Base-by-base conservation (phyloP, 2,797 vertebrate species). In the Gallirallus australis region DNA sequence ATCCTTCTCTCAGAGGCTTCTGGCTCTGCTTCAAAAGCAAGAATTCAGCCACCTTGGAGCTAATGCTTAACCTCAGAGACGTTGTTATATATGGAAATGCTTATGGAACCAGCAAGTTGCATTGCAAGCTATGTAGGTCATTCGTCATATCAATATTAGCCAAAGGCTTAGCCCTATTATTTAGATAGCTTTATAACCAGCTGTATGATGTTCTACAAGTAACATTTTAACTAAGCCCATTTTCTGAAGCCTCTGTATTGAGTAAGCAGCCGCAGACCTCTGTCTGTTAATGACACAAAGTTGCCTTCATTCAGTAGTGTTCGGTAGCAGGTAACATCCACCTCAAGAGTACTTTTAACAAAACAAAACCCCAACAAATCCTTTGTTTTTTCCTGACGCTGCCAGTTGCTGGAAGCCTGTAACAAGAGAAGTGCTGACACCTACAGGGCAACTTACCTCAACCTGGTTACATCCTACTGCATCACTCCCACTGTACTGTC, bases 351-450 rank as follows among this genome's bases (percentile, higher is more conserved):
- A 79, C 6, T 59, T 75, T 7, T 15, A 65, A 72, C n/a, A 0
- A 61, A 69, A 37, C 37, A 47, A 75, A 50, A 25, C 2, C 9
- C 15, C 16, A 19, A 11, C 6, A 53, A 73, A 54, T 30, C 16
- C 28, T 15, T 11, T 15, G 4, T 11, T 54, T 80, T 76, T 60
- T 13, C 30, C 78, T 48, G 31, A 40, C 24, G 9, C 25, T 61
- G 63, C 7, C 40, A 42, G n/a, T 28, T 31, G 25, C 9, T 73
- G 15, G 7, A 78, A 66, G 21, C 19, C 47, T 65, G 33, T 27
- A 86, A 25, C 12, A 82, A 52, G 64, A 59, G 71, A 89, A 72
- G 66, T 79, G 81, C 83, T 93, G 89, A 93, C 93, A 96, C 52
- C 89, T 90, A 89, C 50, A 81, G 88, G 84, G 25, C 60, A 82